phyloP scores from a whole-genome alignment of 30 jellyfish, hydroid and myxozoan genomes.

The Pseudorhiza aurosa region DNA sequence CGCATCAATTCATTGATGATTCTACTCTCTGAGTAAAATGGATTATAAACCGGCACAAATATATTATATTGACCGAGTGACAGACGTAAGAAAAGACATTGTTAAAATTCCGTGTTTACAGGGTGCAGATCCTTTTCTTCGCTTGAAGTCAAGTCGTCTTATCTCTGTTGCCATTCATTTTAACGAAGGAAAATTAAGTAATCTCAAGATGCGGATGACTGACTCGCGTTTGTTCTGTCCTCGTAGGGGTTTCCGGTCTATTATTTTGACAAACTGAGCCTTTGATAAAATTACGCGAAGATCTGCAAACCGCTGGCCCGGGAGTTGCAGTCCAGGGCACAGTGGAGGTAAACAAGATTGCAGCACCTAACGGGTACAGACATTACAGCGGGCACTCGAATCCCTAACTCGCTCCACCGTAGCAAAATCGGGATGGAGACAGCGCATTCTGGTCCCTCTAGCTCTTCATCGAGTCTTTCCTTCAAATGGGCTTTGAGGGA shows the following conservation, averaged over 20 bases:
- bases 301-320: constrained; percentile 81
- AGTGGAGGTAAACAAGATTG: constrained; percentile 3
- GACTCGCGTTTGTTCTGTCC: constrained; percentile 52
- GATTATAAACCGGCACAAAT: neutral
- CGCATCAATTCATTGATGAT: no score
- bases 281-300: constrained; percentile 35
- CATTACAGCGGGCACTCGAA: constrained; percentile 26
- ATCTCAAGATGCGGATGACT: constrained; percentile 78
- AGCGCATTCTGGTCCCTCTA: no score
- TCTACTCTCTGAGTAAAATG: neutral
- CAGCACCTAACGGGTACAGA: neutral
- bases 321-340: constrained; percentile 40
- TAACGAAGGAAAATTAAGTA: constrained; percentile 41
- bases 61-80: neutral
- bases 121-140: constrained; percentile 24
- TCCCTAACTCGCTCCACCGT: neutral
- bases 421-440: no score
- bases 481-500: no score
- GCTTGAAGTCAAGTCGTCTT: constrained; percentile 13
- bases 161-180: constrained; percentile 53
- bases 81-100: constrained; percentile 6
- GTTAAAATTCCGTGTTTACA: constrained; percentile 22
- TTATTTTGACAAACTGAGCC: constrained; percentile 49
- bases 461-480: no score
- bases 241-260: constrained; percentile 78